Base-by-base conservation (phyloP, 2,797 vertebrate species). In the Labeo calbasu region DNA sequence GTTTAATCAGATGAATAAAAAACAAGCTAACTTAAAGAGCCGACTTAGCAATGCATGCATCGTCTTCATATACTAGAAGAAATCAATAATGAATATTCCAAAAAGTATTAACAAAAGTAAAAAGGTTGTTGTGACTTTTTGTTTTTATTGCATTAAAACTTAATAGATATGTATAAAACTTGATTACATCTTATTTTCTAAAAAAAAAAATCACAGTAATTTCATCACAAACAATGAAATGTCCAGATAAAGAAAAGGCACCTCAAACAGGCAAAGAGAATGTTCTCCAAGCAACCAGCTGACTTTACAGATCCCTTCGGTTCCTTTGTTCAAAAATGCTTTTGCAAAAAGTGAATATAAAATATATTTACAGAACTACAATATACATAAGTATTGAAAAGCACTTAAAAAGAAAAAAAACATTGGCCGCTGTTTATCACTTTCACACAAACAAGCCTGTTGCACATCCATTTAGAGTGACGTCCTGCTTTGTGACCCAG, bases 301-400 rank as follows among this genome's bases (percentile, higher is more conserved):
- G 69, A 63, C 36, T 82, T 73, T 28, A 43, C 9, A 63, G 25
- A 36, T 23, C 10, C 28, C 5, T 51, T 65, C 11, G 7, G 25
- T 73, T 82, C 25, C 9, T 51, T 71, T 48, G 28, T 71, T 50
- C 53, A 73, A 63, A 21, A 82, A 63, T 17, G 2, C 3, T 82
- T 75, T 43, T 59, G 50, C 61, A 83, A 83, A 77, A 83, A 66
- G 17, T 65, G 43, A 2, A 50, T n/a, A 79, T 57, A 86, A 75
- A 79, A 51, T 50, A 85, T 83, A 87, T 83, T 85, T 85, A 85
- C 69, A 88, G 14, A 71, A 28, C 69, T 53, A 48, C 65, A 77
- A 66, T 84, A 46, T 59, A 77, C 61, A 85, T 46, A 65, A 57
- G 76, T 55, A 63, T 72, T 46, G 5, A 57, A 50, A 71, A 66